These are phyloP conservation scores for Schizopygopsis pylzovi DNA, from an alignment of 2,797 vertebrate genomes.

Conservation along the genomic window DNA sequence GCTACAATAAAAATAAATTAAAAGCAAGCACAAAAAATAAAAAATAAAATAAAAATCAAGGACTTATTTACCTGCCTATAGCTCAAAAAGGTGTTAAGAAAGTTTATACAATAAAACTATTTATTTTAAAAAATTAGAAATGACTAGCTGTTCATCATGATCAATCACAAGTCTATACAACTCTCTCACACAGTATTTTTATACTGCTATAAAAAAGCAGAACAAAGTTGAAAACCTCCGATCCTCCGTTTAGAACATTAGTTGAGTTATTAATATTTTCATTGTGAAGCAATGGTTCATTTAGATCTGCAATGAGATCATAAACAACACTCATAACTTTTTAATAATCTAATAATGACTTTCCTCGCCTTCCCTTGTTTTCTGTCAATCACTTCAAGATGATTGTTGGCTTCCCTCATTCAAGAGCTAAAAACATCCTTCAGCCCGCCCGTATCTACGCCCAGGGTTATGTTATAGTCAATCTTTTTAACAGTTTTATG, in stretches of 20 bases:
- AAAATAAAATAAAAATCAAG: not conserved
- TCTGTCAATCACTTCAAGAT: slow-evolving; percentile 27
- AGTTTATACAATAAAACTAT: too few relatives aligned
- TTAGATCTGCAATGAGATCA: slow-evolving; percentile 6
- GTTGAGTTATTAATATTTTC: not conserved
- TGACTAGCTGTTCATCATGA: not conserved
- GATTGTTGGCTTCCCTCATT: slow-evolving; percentile 3
- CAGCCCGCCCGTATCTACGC: not conserved
- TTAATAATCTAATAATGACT: slow-evolving; percentile 7
- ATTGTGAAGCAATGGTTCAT: not conserved
- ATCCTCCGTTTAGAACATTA: not conserved
- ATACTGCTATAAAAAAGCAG: not conserved
- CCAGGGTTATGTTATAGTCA: slow-evolving; percentile 27
- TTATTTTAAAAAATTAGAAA: not conserved
- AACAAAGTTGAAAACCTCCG: not conserved
- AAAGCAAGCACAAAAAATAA: too few relatives aligned
- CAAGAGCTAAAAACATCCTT: not conserved
- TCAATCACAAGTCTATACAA: not conserved
- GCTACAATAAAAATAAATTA: too few relatives aligned
- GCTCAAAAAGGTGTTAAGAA: too few relatives aligned
- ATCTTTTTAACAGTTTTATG: slow-evolving; percentile 31
- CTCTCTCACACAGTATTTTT: not conserved
- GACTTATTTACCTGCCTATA: not conserved
- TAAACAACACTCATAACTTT: slow-evolving; percentile 12
- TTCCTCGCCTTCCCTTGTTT: not conserved